phyloP scores from a whole-genome alignment of 1,140 invertebrate genomes.

The Neomicropteryx cornuta region DNA sequence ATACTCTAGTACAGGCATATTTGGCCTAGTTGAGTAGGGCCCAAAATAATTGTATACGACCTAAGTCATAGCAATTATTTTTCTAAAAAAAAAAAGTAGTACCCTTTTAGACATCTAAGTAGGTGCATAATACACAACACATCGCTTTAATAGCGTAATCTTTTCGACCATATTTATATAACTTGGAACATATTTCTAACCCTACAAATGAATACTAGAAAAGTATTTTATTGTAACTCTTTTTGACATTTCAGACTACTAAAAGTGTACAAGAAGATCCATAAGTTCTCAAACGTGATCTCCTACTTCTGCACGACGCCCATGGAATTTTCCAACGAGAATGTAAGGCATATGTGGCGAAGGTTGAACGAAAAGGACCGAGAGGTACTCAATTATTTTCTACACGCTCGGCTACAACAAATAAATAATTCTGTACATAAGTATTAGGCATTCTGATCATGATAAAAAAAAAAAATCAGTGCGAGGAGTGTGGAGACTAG shows the following conservation, averaged over 20 bases:
- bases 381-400: slow-evolving; percentile 8
- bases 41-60: too few species aligned
- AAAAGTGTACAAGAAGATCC: slow-evolving; percentile 62
- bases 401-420: neutral
- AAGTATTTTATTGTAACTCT: too few species aligned
- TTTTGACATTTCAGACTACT: slow-evolving; percentile 37
- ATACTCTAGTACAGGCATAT: too few species aligned
- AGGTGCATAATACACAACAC: too few species aligned
- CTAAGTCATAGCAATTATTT: too few species aligned
- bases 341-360: slow-evolving; percentile 45
- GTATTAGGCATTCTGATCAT: slow-evolving; percentile 19
- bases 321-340: slow-evolving; percentile 59
- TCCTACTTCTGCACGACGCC: slow-evolving; percentile 60
- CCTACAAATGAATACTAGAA: too few species aligned
- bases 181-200: too few species aligned
- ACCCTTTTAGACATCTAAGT: too few species aligned
- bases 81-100: slow-evolving; percentile 2
- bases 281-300: slow-evolving; percentile 57
- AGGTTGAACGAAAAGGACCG: slow-evolving; percentile 46
- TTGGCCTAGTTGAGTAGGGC: too few species aligned
- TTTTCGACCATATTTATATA: too few species aligned
- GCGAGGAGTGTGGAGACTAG: neutral
- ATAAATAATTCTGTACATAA: slow-evolving; percentile 8
- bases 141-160: too few species aligned
- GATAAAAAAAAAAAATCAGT: slow-evolving; percentile 7